Evolutionary conservation across 2,888 invertebrate genomes (phyloP).

Genomic region (Steinernema hermaphroditum): DNA sequence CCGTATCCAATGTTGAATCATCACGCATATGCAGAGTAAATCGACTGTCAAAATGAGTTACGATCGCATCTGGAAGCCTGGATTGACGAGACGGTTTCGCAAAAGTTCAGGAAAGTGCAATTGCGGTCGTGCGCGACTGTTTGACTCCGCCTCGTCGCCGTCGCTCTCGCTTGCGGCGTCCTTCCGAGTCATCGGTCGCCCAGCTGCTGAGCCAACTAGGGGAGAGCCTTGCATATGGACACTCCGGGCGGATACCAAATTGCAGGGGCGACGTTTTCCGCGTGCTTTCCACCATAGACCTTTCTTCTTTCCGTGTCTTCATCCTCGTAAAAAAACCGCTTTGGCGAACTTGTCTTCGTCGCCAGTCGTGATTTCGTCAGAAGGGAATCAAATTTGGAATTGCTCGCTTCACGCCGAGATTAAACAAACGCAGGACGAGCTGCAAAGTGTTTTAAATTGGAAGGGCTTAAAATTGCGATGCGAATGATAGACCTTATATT

Average conservation of each 20-base stretch:
- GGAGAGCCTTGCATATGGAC: conserved; percentile 17
- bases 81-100: neutral
- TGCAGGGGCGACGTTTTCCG: neutral
- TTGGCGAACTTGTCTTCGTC: too few relatives aligned
- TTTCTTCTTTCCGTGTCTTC: neutral
- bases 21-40: neutral
- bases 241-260: conserved; percentile 14
- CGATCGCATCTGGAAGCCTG: neutral
- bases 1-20: too few relatives aligned
- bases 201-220: conserved; percentile 23
- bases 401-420: too few relatives aligned
- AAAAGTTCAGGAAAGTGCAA: neutral
- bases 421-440: too few relatives aligned
- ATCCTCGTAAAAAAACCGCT: too few relatives aligned
- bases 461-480: too few relatives aligned
- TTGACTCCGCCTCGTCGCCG: conserved; percentile 24
- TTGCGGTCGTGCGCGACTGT: conserved; percentile 14
- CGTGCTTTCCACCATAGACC: neutral
- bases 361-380: too few relatives aligned
- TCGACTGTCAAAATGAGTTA: neutral
- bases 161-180: conserved; percentile 28
- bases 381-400: too few relatives aligned
- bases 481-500: too few relatives aligned
- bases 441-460: too few relatives aligned
- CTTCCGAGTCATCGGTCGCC: conserved; percentile 13